Evolutionary conservation across 2,888 invertebrate genomes (phyloP), one percentile per base, ranked within the genome.

Genomic region (Timema cristinae): DNA sequence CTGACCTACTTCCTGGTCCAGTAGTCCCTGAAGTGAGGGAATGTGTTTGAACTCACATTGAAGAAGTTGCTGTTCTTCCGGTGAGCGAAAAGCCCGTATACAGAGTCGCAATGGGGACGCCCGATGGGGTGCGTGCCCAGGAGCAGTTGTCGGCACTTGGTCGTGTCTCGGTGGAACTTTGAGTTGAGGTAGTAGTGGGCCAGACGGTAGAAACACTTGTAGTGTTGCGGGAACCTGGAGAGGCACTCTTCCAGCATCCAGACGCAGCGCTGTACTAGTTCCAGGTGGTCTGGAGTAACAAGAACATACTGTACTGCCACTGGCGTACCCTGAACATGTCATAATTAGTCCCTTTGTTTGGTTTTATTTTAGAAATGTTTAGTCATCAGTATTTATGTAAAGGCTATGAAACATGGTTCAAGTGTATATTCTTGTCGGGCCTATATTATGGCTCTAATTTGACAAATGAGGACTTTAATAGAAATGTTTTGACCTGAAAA

Each of bases 191-290:
- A 95, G 78, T 93, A 90, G 81, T 94, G 90, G 2, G 94, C 91
- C 69, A 97, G 83, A 76, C 96, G 88, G 81, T 95, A 97, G 70
- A 95, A 86, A 0, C 96, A 93, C 83, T 97, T 97, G 81, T 96
- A 97, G 82, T 97, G 95, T 77, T 94, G 93, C 0, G 95, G 91
- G 80, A 96, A 94, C 67, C 97, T 86, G 67, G 89, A 86, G 8
- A 94, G 88, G 79, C 97, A 97, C 78, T 94, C 90, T 82, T 93
- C 92, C 75, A 97, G 83, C 50, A 94, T 94, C 79, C 87, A 86
- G 15, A 94, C 82, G 79, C 94, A 94, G 56, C 86, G 85, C 50
- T 86, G 82, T 51, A 91, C 87, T 8, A 75, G 68, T 48, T 67
- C 70, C 10, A 61, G 71, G 48, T 73, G 72, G 70, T 82, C 83